Evolutionary conservation across 35 echinoderm and acorn worm genomes (phyloP), one percentile per base, ranked within the genome.

Genomic region (Hemicentrotus pulcherrimus): DNA sequence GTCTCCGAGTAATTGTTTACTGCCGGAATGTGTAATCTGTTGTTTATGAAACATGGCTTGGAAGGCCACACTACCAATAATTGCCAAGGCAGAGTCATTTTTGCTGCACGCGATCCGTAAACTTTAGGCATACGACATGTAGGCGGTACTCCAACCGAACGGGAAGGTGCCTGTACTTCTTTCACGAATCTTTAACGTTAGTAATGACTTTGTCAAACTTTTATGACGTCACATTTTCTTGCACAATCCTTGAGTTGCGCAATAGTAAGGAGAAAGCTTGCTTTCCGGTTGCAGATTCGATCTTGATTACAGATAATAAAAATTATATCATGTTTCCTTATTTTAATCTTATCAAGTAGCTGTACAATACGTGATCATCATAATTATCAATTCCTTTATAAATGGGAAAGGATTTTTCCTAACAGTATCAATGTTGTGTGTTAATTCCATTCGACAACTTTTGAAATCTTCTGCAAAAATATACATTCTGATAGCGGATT

Each of bases 1-100:
- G 91, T 50, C 91, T 93, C 48, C 91, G 46, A 93, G 46, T 47
- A 50, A 50, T 93, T 93, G 91, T 93, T 93, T 50, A 47, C 48
- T 50, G 48, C 46, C 91, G 91, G 46, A 93, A 93, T 93, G 48
- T 58, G 46, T 93, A 93, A 93, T 93, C 91, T 58, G 45, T 31
- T 93, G 48, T 93, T 93, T 93, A 48, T 58, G 48, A 58, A 93
- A 58, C 48, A 93, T 47, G 46, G 30, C 11, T 13, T 31, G 32
- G 91, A 93, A 93, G 91, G 91, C 48, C 91, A 47, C 48, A 93
- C 91, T 50, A 93, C 48, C 91, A 93, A 58, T 50, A 93, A 93
- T 58, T 50, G 91, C 46, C 91, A 93, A 93, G 91, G 91, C 48
- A 58, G 48, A 46, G 19, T 93, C 91, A 93, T 50, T 31, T 46